Evolutionary conservation across 2,888 invertebrate genomes (phyloP).

Genomic region (Melanchra persicariae): DNA sequence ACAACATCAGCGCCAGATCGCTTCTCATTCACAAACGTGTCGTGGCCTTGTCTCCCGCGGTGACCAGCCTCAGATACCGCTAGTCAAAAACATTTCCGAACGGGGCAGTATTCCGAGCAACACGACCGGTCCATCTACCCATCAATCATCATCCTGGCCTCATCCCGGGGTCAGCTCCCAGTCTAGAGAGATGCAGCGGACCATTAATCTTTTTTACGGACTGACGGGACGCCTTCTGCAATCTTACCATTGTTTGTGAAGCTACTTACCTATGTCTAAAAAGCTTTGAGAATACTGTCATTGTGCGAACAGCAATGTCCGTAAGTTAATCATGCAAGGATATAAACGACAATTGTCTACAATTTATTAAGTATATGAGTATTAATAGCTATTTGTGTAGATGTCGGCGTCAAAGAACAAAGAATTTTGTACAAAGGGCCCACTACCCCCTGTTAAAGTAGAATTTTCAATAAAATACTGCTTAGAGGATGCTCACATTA

Average conservation of each 20-base stretch:
- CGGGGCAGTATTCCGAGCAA: constrained; percentile 5
- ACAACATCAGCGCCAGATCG: constrained; percentile 24
- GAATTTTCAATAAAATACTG: too few species aligned
- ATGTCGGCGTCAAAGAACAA: too few species aligned
- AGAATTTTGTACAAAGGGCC: too few species aligned
- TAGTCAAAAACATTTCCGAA: constrained; percentile 14
- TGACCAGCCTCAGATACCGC: constrained; percentile 36
- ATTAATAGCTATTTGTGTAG: too few species aligned
- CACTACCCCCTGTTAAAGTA: too few species aligned
- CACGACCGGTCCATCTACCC: constrained; percentile 22
- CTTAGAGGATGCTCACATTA: too few species aligned
- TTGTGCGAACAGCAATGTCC: background rate
- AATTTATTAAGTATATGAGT: too few species aligned
- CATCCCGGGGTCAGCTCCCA: constrained; percentile 27
- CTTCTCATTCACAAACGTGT: constrained; percentile 47
- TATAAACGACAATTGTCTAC: too few species aligned
- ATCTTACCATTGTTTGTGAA: constrained; percentile 15
- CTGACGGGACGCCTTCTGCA: constrained; percentile 1
- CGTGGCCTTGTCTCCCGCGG: constrained; percentile 33
- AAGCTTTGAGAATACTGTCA: background rate
- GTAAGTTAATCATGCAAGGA: too few species aligned
- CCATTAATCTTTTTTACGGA: constrained; percentile 24
- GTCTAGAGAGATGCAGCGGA: constrained; percentile 24
- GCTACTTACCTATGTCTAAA: background rate
- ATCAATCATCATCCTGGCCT: constrained; percentile 48